Evolutionary conservation across 2,888 invertebrate genomes (phyloP).

Genomic region (Sarcophaga subvicina): DNA sequence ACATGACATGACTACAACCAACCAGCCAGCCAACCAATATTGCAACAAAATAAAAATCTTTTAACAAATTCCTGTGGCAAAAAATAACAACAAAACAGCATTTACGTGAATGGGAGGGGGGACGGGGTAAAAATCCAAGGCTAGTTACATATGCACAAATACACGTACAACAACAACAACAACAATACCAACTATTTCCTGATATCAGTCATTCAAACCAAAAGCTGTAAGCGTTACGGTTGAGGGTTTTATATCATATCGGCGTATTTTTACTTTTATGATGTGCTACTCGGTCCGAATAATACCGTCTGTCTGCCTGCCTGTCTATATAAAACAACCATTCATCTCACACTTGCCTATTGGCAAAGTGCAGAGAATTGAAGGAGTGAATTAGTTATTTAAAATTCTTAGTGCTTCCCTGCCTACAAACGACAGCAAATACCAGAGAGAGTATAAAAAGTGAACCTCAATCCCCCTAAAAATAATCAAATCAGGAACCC

Average conservation of each 20-base stretch:
- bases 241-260: constrained; percentile 61
- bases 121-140: constrained; percentile 13
- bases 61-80: neutral
- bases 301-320: constrained; percentile 22
- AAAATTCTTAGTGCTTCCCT: too few species aligned
- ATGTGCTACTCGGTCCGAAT: constrained; percentile 55
- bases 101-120: neutral
- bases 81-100: constrained; percentile 27
- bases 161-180: neutral
- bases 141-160: neutral
- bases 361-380: neutral
- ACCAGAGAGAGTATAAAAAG: too few species aligned
- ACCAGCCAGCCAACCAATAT: too few species aligned
- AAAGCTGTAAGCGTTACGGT: constrained; percentile 62
- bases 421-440: too few species aligned
- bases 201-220: constrained; percentile 48
- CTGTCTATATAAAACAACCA: neutral
- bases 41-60: too few species aligned
- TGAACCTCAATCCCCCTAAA: too few species aligned
- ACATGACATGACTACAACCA: constrained; percentile 38
- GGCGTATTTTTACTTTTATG: constrained; percentile 61
- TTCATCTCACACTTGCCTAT: neutral
- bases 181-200: constrained; percentile 47
- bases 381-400: constrained; percentile 33
- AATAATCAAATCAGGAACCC: too few species aligned